These are phyloP conservation scores for Micrasema minimum DNA, from an alignment of 1,140 invertebrate species.

Conservation along the genomic window DNA sequence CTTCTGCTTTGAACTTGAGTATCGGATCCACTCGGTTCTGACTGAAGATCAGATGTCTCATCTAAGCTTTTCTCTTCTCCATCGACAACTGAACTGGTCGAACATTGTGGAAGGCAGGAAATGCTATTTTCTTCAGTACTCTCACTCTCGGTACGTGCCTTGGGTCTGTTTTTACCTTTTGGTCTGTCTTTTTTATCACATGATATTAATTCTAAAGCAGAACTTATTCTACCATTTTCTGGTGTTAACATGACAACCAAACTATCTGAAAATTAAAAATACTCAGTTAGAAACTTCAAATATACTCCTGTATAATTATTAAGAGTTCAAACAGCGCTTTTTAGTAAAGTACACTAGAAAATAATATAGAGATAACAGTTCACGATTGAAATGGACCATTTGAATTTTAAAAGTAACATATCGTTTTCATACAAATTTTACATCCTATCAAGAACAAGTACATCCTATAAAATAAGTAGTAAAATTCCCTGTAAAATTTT, in stretches of 20 bases:
- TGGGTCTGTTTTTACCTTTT: slow-evolving; percentile 59
- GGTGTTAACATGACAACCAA: slow-evolving; percentile 70
- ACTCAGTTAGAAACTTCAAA: not conserved
- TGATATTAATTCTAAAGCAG: slow-evolving; percentile 77
- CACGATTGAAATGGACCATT: too few relatives aligned
- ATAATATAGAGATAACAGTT: too few relatives aligned
- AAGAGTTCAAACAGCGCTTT: too few relatives aligned
- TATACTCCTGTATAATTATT: too few relatives aligned
- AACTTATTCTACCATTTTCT: slow-evolving; percentile 70
- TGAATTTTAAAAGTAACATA: too few relatives aligned
- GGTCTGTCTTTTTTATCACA: slow-evolving; percentile 73
- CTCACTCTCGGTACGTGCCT: slow-evolving; percentile 30
- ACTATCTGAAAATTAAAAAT: slow-evolving; percentile 57
- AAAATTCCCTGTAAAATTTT: too few relatives aligned
- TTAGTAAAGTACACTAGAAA: too few relatives aligned
- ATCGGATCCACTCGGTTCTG: slow-evolving; percentile 13
- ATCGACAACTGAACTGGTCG: not conserved
- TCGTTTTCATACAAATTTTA: too few relatives aligned
- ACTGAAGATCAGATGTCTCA: not conserved
- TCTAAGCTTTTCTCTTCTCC: slow-evolving; percentile 1
- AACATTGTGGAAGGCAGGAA: not conserved
- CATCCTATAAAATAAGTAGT: too few relatives aligned
- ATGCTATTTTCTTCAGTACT: not conserved
- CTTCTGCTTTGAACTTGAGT: slow-evolving; percentile 47
- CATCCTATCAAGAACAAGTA: too few relatives aligned